Evolutionary conservation across 2,888 invertebrate genomes (phyloP), one percentile per base, ranked within the genome.

Genomic region (Meandrusa payeni): DNA sequence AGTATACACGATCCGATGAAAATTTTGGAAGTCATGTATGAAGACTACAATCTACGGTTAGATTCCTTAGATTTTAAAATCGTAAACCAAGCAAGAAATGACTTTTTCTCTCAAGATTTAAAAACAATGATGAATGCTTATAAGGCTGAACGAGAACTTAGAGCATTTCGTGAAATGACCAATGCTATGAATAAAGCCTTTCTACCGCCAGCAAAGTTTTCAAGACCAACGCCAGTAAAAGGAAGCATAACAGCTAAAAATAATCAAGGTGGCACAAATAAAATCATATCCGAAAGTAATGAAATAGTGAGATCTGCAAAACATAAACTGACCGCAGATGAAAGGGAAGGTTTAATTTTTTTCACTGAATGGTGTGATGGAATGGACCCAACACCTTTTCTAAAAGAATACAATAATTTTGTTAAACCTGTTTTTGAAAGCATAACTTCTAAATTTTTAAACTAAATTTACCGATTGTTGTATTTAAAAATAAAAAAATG

Each of bases 311-410:
- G 61, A 45, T 52, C 51, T 1, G 69, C 55, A 49, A 76, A 65
- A 48, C 75, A 70, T 55, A 83, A 69, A 63, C 51, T 87, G 45
- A 56, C 73, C 3, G 39, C 57, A 9, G 81, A 82, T 39, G 86
- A 86, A 54, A 65, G 55, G 29, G 76, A 85, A 39, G 79, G 74
- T 7, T 59, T 87, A 34, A 9, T 71, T 34, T 37, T 77, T 9
- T 87, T 87, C 54, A 85, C 87, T 2, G 74, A 87, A 11, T 87
- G 86, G 86, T 85, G 87, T 49, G 80, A 83, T 22, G 83, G 80
- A 22, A 64, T 62, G 51, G 65, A 86, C 54, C 86, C 86, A 22
- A 62, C 62, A 5, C 73, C 76, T 2, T 85, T 60, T 54, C 60
- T 87, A 45, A 57, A 61, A 40, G 72, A 78, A 36, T 82, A 86